Evolutionary conservation across 2,797 vertebrate species (phyloP).

Genomic region (Peromyscus eremicus): DNA sequence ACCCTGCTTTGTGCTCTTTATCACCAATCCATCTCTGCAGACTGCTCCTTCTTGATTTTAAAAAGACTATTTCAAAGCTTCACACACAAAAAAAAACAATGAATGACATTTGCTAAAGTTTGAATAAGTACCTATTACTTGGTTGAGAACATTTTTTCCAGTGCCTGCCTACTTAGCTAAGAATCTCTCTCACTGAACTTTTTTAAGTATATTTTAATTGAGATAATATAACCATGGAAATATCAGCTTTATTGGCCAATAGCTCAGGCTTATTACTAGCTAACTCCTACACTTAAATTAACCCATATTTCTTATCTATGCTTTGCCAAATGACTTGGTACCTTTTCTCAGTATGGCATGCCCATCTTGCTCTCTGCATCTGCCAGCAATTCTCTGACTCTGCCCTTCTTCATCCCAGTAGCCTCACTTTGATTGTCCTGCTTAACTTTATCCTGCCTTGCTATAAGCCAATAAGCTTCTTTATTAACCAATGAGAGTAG

Average conservation of each 20-base stretch:
- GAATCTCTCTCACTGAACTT: not conserved
- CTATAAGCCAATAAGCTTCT: too few species aligned
- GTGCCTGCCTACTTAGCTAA: not conserved
- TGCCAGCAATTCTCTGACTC: too few species aligned
- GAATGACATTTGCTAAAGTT: not conserved
- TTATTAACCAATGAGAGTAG: too few species aligned
- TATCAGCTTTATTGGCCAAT: not conserved
- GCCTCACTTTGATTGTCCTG: too few species aligned
- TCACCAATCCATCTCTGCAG: not conserved
- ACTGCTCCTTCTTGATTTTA: slow-evolving; percentile 10
- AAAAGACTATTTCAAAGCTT: slow-evolving; percentile 55
- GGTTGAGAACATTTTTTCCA: slow-evolving; percentile 5
- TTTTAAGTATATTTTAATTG: not conserved
- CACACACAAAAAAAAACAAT: not conserved
- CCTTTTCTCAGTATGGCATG: too few species aligned
- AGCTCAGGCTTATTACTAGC: too few species aligned
- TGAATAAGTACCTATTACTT: slow-evolving; percentile 22
- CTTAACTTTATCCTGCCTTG: too few species aligned
- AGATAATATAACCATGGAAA: not conserved
- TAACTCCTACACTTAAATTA: too few species aligned
- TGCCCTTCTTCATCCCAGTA: too few species aligned
- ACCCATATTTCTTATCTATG: too few species aligned
- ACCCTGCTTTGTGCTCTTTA: not conserved
- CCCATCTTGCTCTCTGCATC: too few species aligned
- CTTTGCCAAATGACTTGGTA: too few species aligned